phyloP scores from a whole-genome alignment of 1,140 invertebrate genomes.

The Prorops nasuta region DNA sequence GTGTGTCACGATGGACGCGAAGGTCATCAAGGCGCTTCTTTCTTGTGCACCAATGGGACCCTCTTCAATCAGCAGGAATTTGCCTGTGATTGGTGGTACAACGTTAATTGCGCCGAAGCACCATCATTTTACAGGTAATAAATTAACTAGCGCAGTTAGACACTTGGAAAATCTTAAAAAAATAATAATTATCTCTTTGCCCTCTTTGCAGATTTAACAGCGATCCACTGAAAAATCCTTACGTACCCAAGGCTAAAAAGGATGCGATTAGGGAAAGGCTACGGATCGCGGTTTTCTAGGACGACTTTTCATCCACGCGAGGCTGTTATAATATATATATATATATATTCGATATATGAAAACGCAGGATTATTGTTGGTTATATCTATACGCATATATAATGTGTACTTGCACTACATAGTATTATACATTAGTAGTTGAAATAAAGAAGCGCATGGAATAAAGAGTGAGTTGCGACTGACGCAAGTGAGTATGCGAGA shows the following conservation, averaged over 20 bases:
- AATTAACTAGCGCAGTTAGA: neutral
- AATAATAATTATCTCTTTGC: slow-evolving; percentile 1
- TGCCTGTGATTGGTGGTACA: slow-evolving; percentile 92
- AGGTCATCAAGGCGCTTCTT: slow-evolving; percentile 74
- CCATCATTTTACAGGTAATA: slow-evolving; percentile 64
- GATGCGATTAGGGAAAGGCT: slow-evolving; percentile 44
- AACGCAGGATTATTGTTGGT: no score
- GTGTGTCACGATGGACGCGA: slow-evolving; percentile 81
- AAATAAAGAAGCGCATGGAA: no score
- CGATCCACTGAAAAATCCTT: slow-evolving; percentile 77
- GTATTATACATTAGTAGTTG: no score
- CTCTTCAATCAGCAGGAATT: slow-evolving; percentile 86
- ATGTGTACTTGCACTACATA: no score
- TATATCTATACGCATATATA: no score
- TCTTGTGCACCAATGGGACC: slow-evolving; percentile 86
- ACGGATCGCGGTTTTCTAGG: slow-evolving; percentile 34
- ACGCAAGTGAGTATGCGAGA: no score
- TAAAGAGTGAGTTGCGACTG: no score
- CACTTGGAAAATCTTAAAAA: neutral
- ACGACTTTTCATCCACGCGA: no score
- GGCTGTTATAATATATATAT: no score
- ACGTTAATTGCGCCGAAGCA: slow-evolving; percentile 77
- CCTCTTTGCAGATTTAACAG: slow-evolving; percentile 67
- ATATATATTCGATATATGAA: no score
- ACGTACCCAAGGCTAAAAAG: slow-evolving; percentile 69